Base-by-base conservation (phyloP, 1,140 invertebrate species). In the Camponotus vicinus region DNA sequence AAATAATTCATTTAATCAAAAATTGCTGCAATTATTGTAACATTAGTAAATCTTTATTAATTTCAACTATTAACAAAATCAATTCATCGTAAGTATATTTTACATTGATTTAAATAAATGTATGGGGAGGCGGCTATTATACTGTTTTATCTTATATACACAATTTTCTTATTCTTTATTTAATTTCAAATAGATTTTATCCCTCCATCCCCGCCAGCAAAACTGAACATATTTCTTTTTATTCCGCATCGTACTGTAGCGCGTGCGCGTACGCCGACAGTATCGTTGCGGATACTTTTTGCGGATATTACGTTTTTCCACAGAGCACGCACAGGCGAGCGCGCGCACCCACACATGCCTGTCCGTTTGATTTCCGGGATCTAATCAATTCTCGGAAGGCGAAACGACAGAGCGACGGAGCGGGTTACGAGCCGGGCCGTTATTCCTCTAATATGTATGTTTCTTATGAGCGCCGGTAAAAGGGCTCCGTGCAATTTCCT, bases 401-500 rank as follows among this genome's bases (percentile, higher is more conserved):
- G 90, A 89, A 92, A 92, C 88, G 90, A 86, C 86, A 73, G 76
- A 52, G 13, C 87, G 84, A 87, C 78, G 61, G 69, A 45, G 63
- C 45, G 77, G 67, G 82, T 27, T 27, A 27, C 88, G 82, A 86
- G 86, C 87, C 80, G 64, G 64, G 83, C 85, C 89, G 92, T 92
- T 92, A 94, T 94, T 93, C 92, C 92, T 93, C 93, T 93, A 92
- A 93, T 93, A 90, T 90, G 91, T 93, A 92, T 92, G 90, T 92
- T 94, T 92, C 93, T 92, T 91, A 92, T 91, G 91, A 93, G 89
- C 88, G 86, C 11, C 86, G 90, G 92, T 91, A 93, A 94, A 94
- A 93, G 92, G 92, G 92, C 91, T 93, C 87, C 90, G 92, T 91
- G 93, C 92, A 94, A 94, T 95, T 94, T 93, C 85, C 93, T 92